phyloP scores from a whole-genome alignment of 2,888 invertebrate genomes.

The Hipparchia sbordonii region DNA sequence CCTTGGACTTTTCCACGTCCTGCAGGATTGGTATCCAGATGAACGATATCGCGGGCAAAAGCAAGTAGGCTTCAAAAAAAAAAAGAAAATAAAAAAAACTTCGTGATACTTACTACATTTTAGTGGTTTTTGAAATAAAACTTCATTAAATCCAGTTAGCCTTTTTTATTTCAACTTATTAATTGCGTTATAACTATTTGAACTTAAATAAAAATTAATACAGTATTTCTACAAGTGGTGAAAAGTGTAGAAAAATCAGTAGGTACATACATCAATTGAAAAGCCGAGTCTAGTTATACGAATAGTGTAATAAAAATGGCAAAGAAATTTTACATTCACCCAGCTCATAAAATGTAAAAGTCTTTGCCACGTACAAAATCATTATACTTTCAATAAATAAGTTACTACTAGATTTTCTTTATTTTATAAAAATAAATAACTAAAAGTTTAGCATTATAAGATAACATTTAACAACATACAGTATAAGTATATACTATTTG shows the following conservation, averaged over 20 bases:
- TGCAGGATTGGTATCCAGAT: too few relatives aligned
- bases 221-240: slow-evolving; percentile 22
- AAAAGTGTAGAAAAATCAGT: slow-evolving; percentile 12
- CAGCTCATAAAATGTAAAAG: slow-evolving; percentile 79
- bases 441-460: slow-evolving; percentile 32
- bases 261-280: slow-evolving; percentile 14
- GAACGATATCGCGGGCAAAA: too few relatives aligned
- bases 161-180: slow-evolving; percentile 78
- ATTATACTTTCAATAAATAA: slow-evolving; percentile 35
- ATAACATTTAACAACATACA: slow-evolving; percentile 56
- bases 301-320: slow-evolving; percentile 41
- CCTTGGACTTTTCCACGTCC: too few relatives aligned
- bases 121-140: slow-evolving; percentile 27
- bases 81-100: too few relatives aligned
- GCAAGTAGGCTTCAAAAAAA: too few relatives aligned
- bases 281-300: slow-evolving; percentile 12
- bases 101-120: too few relatives aligned
- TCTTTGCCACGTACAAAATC: slow-evolving; percentile 53
- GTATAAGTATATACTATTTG: slow-evolving; percentile 53
- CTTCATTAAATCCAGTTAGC: slow-evolving; percentile 57
- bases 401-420: slow-evolving; percentile 40
- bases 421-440: slow-evolving; percentile 20
- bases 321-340: slow-evolving; percentile 77
- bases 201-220: slow-evolving; percentile 58
- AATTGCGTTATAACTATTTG: slow-evolving; percentile 77